Conservation (phyloP, 2,888 invertebrate species). For the Mylabris sibirica region DNA sequence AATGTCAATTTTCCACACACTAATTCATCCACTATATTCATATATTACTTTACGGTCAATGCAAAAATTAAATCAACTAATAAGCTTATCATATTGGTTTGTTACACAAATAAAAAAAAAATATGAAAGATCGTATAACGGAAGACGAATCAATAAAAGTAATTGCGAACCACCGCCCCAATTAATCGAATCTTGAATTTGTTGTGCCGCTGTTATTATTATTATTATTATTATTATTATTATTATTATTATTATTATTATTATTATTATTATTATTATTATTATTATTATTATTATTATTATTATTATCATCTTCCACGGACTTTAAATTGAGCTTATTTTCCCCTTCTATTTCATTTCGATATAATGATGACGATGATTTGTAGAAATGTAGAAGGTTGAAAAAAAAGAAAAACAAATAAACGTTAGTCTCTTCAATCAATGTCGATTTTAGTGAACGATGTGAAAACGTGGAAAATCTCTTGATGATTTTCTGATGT, state of each 20-base stretch:
- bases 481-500: background rate
- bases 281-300: too few species aligned
- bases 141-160: background rate
- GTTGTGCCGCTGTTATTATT: too few species aligned
- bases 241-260: too few species aligned
- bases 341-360: background rate
- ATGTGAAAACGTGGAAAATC: background rate
- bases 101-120: background rate
- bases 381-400: background rate
- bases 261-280: too few species aligned
- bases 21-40: constrained; percentile 9
- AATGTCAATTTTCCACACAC: background rate
- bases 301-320: background rate
- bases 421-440: background rate
- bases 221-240: too few species aligned
- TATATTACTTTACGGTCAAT: constrained; percentile 17
- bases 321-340: constrained; percentile 6
- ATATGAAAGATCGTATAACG: background rate
- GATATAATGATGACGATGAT: background rate
- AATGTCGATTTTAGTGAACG: background rate
- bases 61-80: background rate
- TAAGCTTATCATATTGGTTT: too few species aligned
- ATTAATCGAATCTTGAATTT: background rate
- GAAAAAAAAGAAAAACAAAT: background rate
- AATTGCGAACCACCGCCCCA: background rate